Evolutionary conservation across 2,888 invertebrate genomes (phyloP), one percentile per base, ranked within the genome.

Genomic region (Eugnorisma glareosa): DNA sequence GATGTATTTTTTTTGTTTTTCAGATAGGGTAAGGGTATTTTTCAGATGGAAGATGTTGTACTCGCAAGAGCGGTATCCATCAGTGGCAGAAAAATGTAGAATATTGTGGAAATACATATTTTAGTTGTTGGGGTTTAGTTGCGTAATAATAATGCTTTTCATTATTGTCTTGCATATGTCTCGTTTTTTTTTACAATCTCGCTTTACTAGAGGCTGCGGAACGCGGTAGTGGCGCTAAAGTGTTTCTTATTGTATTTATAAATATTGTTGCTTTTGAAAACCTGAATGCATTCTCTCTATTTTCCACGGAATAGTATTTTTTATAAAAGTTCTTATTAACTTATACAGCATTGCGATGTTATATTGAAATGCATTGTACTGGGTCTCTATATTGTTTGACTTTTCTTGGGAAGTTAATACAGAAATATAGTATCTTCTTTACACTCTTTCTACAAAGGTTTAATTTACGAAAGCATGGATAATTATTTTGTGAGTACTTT

Each of bases 261-360:
- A 61, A 51, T 51, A 0, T 40, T 54, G 35, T 40, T 68, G 57
- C 40, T 48, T 79, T 67, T 68, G 11, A 40, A 67, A 59, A 37
- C 11, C 10, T 61, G 40, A 51, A 35, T 13, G 28, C 18, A 43
- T 45, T 45, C 28, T 37, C n/a, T 45, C 31, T 48, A 57, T 45
- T 76, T 77, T 67, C 21, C 24, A 0, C 0, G 1, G 0, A 11
- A 31, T 40, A 40, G 51, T 43, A 18, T 11, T 35, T 73, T 18
- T 18, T 37, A 45, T 28, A 48, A 28, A 28, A 21, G 24, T 24
- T 31, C 3, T 70, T 43, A 35, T 21, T 28, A 28, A 57, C 54
- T 57, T 57, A 28, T 7, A 54, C 21, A 15, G n/a, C 13, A 18
- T 3, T 48, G n/a, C 18, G 28, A n/a, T n/a, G 18, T 40, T 75